Evolutionary conservation across 2,888 invertebrate genomes (phyloP).

Genomic region (Gryllus longicercus): DNA sequence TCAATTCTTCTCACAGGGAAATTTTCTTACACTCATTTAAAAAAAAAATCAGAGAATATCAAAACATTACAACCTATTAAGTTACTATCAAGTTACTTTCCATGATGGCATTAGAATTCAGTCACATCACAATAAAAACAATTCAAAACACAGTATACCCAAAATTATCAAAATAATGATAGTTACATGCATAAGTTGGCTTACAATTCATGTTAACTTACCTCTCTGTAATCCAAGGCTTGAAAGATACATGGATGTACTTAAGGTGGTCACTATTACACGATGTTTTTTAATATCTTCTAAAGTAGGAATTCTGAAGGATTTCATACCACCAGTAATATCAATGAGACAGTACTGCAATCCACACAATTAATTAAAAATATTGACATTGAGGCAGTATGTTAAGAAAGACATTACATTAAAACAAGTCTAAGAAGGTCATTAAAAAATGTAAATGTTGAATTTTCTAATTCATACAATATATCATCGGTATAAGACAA

Average conservation of each 20-base stretch:
- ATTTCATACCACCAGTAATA: constrained; percentile 49
- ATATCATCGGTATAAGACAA: no score
- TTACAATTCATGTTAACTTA: constrained; percentile 39
- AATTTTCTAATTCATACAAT: no score
- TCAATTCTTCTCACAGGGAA: no score
- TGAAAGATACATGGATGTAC: constrained; percentile 71
- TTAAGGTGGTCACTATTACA: constrained; percentile 74
- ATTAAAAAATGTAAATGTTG: no score
- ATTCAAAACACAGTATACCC: not conserved
- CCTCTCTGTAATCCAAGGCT: constrained; percentile 65
- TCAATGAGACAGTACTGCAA: constrained; percentile 70
- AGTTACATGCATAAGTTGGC: not conserved
- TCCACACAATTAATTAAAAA: not conserved
- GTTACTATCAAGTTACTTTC: no score
- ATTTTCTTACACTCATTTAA: no score
- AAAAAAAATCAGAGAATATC: no score
- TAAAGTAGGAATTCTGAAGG: constrained; percentile 65
- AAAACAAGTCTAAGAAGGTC: not conserved
- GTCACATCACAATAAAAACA: not conserved
- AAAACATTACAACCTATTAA: no score
- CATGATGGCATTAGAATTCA: not conserved
- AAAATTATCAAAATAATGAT: not conserved
- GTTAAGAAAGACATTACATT: not conserved
- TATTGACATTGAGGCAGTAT: constrained; percentile 19
- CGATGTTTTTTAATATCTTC: constrained; percentile 68